Conservation (phyloP, 2,888 invertebrate genomes). For the Ectropis crepuscularia region DNA sequence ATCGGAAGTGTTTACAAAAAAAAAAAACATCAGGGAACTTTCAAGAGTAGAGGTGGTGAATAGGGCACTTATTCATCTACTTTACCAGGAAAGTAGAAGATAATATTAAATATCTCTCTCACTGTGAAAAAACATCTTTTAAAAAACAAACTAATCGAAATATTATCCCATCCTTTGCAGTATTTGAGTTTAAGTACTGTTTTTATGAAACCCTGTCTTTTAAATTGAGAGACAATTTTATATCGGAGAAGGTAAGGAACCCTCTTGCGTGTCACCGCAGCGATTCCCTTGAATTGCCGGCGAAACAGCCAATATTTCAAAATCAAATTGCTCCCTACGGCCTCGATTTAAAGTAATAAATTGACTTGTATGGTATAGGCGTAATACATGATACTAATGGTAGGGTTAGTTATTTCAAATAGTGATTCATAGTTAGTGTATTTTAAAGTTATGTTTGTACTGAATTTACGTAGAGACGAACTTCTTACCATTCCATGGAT, state of each 20-base stretch:
- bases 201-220: neutral
- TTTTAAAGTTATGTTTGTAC: neutral
- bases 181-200: slow-evolving; percentile 13
- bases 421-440: slow-evolving; percentile 11
- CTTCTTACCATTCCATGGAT: too few species aligned
- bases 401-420: slow-evolving; percentile 24
- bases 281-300: slow-evolving; percentile 48
- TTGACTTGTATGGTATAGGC: slow-evolving; percentile 44
- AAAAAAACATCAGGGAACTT: too few species aligned
- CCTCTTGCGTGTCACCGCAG: slow-evolving; percentile 39
- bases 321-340: slow-evolving; percentile 63
- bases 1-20: too few species aligned
- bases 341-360: slow-evolving; percentile 63
- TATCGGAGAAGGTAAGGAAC: slow-evolving; percentile 28
- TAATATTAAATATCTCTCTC: too few species aligned
- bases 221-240: slow-evolving; percentile 36
- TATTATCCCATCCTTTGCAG: too few species aligned
- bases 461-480: too few species aligned
- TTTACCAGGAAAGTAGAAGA: too few species aligned
- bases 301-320: slow-evolving; percentile 65
- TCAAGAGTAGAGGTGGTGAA: too few species aligned
- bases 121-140: too few species aligned
- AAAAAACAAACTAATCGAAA: too few species aligned
- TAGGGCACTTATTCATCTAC: too few species aligned
- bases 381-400: slow-evolving; percentile 35